phyloP scores from a whole-genome alignment of 2,888 invertebrate genomes.

The Rhamphomyia laevipes region DNA sequence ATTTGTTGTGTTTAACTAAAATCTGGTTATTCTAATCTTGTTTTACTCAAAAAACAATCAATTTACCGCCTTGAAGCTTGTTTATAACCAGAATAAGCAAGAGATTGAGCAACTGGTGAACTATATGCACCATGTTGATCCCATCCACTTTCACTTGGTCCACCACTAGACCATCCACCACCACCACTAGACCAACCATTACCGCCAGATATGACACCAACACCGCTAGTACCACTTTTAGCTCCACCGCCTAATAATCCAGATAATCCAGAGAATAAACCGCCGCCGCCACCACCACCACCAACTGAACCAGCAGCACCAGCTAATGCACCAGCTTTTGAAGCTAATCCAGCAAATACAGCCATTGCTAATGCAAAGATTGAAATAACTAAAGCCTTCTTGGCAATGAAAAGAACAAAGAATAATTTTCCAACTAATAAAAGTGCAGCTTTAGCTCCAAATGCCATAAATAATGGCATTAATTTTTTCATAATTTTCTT shows the following conservation, averaged over 20 bases:
- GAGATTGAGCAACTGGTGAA: constrained; percentile 40
- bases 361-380: constrained; percentile 48
- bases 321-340: constrained; percentile 23
- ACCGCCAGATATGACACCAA: constrained; percentile 26
- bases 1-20: no score
- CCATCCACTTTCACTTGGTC: constrained; percentile 29
- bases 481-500: constrained; percentile 40
- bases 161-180: constrained; percentile 19
- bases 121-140: constrained; percentile 41
- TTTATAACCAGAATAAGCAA: constrained; percentile 42
- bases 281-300: constrained; percentile 13
- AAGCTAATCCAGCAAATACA: constrained; percentile 38
- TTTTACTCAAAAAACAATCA: no score
- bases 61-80: constrained; percentile 18
- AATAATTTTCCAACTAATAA: constrained; percentile 44
- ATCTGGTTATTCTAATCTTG: no score
- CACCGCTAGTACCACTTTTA: constrained; percentile 21
- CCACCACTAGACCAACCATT: constrained; percentile 29
- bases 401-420: constrained; percentile 47
- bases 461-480: constrained; percentile 44
- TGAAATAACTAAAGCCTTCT: constrained; percentile 50
- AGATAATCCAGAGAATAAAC: constrained; percentile 22
- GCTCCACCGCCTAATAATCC: constrained; percentile 26
- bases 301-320: constrained; percentile 27
- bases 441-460: constrained; percentile 47